Base-by-base conservation (phyloP, 1,140 invertebrate genomes). In the Drosophila pseudoananassae region DNA sequence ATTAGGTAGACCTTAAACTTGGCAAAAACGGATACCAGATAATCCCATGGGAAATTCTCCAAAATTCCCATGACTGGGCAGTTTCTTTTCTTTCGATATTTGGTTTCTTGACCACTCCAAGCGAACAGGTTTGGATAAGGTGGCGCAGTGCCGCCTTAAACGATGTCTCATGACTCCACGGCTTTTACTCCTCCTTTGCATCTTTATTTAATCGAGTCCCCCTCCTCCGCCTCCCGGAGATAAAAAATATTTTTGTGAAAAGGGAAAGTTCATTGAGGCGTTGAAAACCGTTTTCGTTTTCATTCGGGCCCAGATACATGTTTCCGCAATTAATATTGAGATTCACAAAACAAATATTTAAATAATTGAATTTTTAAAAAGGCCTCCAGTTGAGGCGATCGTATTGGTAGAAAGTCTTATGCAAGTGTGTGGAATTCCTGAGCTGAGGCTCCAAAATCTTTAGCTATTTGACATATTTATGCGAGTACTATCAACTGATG, bases 261-360 rank as follows among this genome's bases (percentile, higher is more conserved):
- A 87, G 82, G 82, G 82, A 87, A 87, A 87, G 82, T 87, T 78
- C 83, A 87, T 82, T 85, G 78, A 85, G 68, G 78, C 57, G 64
- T 76, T 76, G 61, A 76, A 69, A 69, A 69, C 76, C 49, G 53
- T 55, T 57, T 56, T 47, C 65, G 75, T 57, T 78, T 71, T 36
- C 33, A 36, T n/a, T 36, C 10, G 33, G 33, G 10, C 33, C 33
- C 33, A 36, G 3, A 74, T 25, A 68, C 33, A 82, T 69, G 53
- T 77, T 78, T 75, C 36, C 47, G 27, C 65, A 76, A 87, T 88
- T 88, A 82, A 76, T 72, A 88, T 82, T 60, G 60, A 82, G 73
- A 81, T 85, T 46, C 36, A 53, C 29, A 60, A 76, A 58, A 69
- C 61, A 84, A 79, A 84, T 87, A 61, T 78, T 78, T 82, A 76